phyloP scores from a whole-genome alignment of 2,113 vertebrate species.

The Meleagris gallopavo region DNA sequence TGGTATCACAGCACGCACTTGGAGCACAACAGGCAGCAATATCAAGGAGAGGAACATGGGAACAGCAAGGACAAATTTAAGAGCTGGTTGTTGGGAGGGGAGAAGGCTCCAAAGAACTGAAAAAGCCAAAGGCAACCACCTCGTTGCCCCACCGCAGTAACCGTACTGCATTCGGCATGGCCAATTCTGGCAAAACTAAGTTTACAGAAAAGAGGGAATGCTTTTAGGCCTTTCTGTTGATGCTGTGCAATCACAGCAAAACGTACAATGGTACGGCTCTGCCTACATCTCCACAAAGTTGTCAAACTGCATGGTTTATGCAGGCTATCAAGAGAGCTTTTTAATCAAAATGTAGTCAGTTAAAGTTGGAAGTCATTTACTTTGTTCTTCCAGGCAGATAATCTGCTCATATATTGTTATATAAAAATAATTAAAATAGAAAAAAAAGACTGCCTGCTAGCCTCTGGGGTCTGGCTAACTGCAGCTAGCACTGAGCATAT shows the following conservation, averaged over 20 bases:
- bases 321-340: background rate
- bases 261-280: background rate
- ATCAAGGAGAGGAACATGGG: rapidly evolving
- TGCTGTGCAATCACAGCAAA: background rate
- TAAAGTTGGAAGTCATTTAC: background rate
- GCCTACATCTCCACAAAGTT: background rate
- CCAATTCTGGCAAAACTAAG: background rate
- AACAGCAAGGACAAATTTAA: background rate
- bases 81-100: rapidly evolving
- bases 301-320: background rate
- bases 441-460: background rate
- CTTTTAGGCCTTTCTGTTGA: background rate
- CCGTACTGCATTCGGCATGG: background rate
- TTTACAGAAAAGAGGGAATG: background rate
- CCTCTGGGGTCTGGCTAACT: background rate
- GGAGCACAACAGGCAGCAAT: background rate
- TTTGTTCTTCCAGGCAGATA: background rate
- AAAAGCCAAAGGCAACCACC: background rate
- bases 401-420: background rate
- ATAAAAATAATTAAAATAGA: background rate
- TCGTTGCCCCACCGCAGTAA: background rate
- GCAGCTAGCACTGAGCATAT: background rate
- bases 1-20: too few species aligned
- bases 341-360: background rate
- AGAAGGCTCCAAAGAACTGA: background rate